Evolutionary conservation across 2,113 vertebrate genomes (phyloP).

Genomic region (Plecotus auritus): DNA sequence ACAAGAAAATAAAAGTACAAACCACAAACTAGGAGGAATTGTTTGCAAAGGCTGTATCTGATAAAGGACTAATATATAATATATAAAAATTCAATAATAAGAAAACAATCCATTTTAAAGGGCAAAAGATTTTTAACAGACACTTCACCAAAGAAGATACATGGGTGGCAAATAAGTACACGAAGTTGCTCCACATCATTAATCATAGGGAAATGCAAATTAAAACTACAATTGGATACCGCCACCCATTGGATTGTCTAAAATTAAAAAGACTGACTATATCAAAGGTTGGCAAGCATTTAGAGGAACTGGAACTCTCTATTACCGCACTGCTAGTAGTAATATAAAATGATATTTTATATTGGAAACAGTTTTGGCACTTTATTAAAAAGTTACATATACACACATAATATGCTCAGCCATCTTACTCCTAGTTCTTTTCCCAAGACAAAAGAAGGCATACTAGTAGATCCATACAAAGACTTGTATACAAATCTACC

Average conservation of each 20-base stretch:
- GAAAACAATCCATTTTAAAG: background rate
- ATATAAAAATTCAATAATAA: background rate
- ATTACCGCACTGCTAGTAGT: background rate
- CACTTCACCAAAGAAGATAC: background rate
- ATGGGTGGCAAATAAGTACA: background rate
- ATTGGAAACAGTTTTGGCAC: background rate
- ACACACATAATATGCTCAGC: background rate
- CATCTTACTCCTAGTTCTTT: background rate
- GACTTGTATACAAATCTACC: background rate
- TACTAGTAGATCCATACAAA: background rate
- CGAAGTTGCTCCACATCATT: background rate
- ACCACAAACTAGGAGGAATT: background rate
- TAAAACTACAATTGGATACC: background rate
- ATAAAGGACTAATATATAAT: background rate
- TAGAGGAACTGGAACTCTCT: background rate
- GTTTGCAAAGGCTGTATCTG: background rate
- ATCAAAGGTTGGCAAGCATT: background rate
- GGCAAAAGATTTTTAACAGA: constrained; percentile 13
- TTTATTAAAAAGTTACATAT: background rate
- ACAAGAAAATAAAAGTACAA: background rate
- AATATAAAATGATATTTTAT: background rate
- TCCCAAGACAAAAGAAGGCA: background rate
- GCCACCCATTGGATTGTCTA: background rate
- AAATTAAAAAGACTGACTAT: background rate
- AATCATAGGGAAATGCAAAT: background rate